These are phyloP conservation scores for Tricholaema leucomelas DNA, from an alignment of 2,113 vertebrate genomes.

Conservation along the genomic window DNA sequence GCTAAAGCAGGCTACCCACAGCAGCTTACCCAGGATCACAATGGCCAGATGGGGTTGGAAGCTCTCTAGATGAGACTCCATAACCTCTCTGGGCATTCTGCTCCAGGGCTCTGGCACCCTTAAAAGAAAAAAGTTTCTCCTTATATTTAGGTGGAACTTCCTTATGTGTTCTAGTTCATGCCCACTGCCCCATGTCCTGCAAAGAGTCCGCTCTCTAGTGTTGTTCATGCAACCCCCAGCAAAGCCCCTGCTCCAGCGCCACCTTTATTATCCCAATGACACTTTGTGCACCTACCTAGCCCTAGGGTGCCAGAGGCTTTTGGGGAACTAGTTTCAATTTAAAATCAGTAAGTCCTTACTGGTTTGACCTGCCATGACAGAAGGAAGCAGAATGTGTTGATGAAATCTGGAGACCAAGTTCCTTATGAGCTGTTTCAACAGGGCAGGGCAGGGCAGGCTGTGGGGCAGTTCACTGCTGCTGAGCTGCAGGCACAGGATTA, in stretches of 20 bases:
- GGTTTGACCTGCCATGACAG: not conserved
- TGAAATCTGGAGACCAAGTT: not conserved
- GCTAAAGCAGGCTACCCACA: not conserved
- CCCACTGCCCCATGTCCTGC: not conserved
- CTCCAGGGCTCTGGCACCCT: not conserved
- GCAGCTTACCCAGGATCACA: not conserved
- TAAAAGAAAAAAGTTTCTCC: not conserved
- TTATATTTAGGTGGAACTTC: not conserved
- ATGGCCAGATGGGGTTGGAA: not conserved
- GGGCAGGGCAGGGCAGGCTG: not conserved
- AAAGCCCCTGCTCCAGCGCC: not conserved
- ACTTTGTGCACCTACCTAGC: not conserved
- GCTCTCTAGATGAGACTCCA: not conserved
- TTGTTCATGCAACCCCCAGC: not conserved
- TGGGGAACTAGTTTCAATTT: not conserved
- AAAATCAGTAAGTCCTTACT: not conserved
- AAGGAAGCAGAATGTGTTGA: not conserved
- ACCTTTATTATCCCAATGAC: not conserved
- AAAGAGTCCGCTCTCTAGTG: not conserved
- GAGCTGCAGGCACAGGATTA: not conserved
- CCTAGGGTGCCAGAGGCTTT: not conserved
- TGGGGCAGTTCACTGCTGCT: not conserved
- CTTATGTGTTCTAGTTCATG: not conserved
- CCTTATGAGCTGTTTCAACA: not conserved
- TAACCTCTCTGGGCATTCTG: not conserved